Base-by-base conservation (phyloP, 2,888 invertebrate genomes). In the Camponotus fellah region DNA sequence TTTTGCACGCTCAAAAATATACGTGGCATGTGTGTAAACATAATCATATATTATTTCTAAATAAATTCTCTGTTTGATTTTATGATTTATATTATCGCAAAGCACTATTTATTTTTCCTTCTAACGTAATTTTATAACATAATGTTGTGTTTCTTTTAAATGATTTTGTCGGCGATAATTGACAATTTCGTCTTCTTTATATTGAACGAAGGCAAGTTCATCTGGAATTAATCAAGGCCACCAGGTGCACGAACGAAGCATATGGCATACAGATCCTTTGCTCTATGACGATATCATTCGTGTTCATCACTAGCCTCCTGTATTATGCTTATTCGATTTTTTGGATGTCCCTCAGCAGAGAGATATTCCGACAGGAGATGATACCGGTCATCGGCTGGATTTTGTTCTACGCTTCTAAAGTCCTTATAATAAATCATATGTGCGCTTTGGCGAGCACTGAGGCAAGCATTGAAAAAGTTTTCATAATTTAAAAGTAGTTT, bases 221-320 rank as follows among this genome's bases (percentile, higher is more conserved):
- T 64, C 86, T 91, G 53, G 91, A 91, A 37, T 66, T 93, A 58
- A 80, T 89, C 10, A 90, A 85, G 69, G 87, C 86, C 8, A 84
- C 87, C 4, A 82, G 82, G 9, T 84, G 17, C 21, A 79, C 85
- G n/a, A 92, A 91, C 75, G 83, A 88, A 6, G 60, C 87, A 0
- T 92, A 86, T 26, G 92, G 91, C 0, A 26, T 91, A 10, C 91
- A 91, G 40, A 85, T 91, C 17, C 81, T 92, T 4, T 12, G 91
- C 4, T 87, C 91, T 9, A 88, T 91, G 87, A 80, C 74, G 17
- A 46, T 79, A 0, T 82, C 89, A 1, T 89, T 88, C 17, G 60
- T 87, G 6, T 65, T 89, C 10, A 85, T 91, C 49, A 91, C 87
- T 9, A 77, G 75, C 10, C 68, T 91, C 5, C 81, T 92, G 4